Percentiles rank a stretch among this genome's conserved stretches.
Evolutionary conservation across 2,888 invertebrate species (phyloP).

Genomic region (Linnaemya tessellans): DNA sequence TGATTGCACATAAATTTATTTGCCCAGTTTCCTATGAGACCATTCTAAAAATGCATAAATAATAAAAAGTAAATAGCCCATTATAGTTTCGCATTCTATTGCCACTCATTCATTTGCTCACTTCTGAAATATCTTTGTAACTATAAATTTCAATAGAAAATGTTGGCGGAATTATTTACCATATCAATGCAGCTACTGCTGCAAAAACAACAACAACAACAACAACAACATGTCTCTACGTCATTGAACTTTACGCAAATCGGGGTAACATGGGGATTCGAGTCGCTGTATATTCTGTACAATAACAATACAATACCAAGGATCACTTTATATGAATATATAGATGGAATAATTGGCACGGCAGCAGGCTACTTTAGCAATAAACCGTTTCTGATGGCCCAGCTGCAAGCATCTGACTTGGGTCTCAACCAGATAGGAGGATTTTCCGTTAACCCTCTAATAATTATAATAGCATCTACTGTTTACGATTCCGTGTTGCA

Average conservation of each 20-base stretch:
- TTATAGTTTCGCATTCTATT: background rate
- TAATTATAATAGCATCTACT: slow-evolving; percentile 35
- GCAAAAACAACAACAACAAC: slow-evolving; percentile 23
- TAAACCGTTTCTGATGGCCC: slow-evolving; percentile 13
- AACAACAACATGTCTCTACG: background rate
- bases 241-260: slow-evolving; percentile 14
- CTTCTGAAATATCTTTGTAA: background rate
- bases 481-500: slow-evolving; percentile 25
- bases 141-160: background rate
- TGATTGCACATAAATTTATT: background rate
- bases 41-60: background rate
- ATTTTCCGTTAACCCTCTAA: slow-evolving; percentile 16
- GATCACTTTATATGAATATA: background rate
- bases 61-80: background rate
- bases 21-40: slow-evolving; percentile 16
- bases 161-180: background rate
- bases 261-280: slow-evolving; percentile 27
- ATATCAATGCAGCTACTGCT: background rate
- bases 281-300: slow-evolving; percentile 20
- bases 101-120: background rate
- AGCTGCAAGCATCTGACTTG: background rate
- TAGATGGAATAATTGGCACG: slow-evolving; percentile 1
- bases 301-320: slow-evolving; percentile 6
- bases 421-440: slow-evolving; percentile 1
- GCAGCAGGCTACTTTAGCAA: background rate